Percentiles rank a stretch among this genome's conserved stretches.
Conservation (phyloP, 2,888 invertebrate species). For the Scrobipalpa atriplicella region DNA sequence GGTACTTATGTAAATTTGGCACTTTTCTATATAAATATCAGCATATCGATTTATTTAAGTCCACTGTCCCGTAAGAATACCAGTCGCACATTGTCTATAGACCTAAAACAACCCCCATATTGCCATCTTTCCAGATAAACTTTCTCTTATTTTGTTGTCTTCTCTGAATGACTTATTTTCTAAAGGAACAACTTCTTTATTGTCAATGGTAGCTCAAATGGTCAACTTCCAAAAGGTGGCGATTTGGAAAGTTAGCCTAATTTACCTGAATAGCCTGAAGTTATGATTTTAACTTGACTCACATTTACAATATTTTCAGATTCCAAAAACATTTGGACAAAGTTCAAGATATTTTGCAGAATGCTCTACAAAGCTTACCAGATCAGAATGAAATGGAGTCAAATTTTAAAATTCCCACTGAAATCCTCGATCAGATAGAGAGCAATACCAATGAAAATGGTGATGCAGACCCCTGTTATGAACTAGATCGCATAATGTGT, state of each 20-base stretch:
- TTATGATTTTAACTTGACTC: not conserved
- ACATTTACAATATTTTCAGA: conserved; percentile 64
- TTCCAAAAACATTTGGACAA: conserved; percentile 97
- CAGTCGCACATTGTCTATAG: too few species aligned
- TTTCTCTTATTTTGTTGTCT: too few species aligned
- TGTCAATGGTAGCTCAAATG: too few species aligned
- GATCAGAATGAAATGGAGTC: conserved; percentile 92
- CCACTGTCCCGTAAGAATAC: not conserved
- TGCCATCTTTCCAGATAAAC: too few species aligned
- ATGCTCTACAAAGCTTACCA: conserved; percentile 92
- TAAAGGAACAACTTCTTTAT: too few species aligned
- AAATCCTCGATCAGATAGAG: conserved; percentile 88
- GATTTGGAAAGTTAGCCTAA: too few species aligned
- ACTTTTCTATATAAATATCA: not conserved
- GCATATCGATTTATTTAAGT: not conserved
- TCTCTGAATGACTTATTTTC: too few species aligned
- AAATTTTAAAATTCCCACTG: conserved; percentile 89
- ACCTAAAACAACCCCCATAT: too few species aligned
- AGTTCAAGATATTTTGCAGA: conserved; percentile 93
- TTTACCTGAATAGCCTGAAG: not conserved
- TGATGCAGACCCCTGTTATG: conserved; percentile 88
- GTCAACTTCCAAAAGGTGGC: too few species aligned
- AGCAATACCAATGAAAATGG: conserved; percentile 80
- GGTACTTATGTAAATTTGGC: conserved; percentile 60
- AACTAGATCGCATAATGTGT: conserved; percentile 96